A percentile compares a stretch with the other conserved stretches of the same genome.
Evolutionary conservation across 2,888 invertebrate genomes (phyloP).

Genomic region (Trichacis sp.): DNA sequence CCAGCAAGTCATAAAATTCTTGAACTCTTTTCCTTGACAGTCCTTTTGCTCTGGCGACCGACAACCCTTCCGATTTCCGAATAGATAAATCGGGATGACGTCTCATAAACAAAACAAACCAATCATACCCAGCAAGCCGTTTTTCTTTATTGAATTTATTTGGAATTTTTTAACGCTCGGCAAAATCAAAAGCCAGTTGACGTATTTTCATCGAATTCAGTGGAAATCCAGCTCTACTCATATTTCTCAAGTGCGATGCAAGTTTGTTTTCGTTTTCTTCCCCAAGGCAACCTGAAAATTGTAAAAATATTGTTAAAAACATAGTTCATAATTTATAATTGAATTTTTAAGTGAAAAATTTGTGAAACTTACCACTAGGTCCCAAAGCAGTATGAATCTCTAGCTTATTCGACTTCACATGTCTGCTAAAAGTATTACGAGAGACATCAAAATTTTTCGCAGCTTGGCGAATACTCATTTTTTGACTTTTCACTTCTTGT

Average conservation of each 20-base stretch:
- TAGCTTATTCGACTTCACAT: neutral
- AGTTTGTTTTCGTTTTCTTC: no score
- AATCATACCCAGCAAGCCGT: neutral
- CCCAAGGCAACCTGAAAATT: no score
- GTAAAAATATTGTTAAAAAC: no score
- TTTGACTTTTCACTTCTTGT: neutral
- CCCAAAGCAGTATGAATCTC: neutral
- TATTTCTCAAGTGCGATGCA: neutral
- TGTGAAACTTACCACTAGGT: no score
- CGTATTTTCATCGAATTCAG: neutral
- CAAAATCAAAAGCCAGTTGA: slow-evolving; percentile 1
- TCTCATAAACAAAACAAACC: neutral
- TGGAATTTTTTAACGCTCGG: neutral
- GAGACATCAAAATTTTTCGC: neutral
- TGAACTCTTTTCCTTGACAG: slow-evolving; percentile 2
- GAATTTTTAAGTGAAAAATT: no score
- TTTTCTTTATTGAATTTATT: slow-evolving; percentile 8
- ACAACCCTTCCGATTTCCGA: neutral
- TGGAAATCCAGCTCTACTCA: neutral
- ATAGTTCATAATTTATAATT: no score
- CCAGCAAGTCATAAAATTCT: neutral
- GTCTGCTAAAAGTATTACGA: neutral
- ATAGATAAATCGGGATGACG: neutral
- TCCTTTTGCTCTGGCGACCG: neutral
- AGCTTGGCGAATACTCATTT: neutral